Percentiles rank a stretch among this genome's conserved stretches.
phyloP scores from a whole-genome alignment of 2,888 invertebrate genomes.

The Agelastica alni region DNA sequence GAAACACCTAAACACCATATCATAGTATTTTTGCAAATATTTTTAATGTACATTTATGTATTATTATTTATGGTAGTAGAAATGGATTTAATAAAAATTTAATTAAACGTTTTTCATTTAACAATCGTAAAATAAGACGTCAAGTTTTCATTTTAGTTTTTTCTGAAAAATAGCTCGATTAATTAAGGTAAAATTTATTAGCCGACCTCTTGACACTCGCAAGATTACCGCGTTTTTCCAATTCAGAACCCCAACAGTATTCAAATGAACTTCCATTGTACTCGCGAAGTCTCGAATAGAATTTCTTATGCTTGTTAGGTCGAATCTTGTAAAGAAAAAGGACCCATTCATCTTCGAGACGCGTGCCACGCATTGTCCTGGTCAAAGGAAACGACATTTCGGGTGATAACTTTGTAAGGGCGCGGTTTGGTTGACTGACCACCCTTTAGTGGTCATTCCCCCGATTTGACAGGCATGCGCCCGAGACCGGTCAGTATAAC shows the following conservation, averaged over 20 bases:
- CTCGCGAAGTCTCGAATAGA: slow-evolving; percentile 29
- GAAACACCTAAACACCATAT: no score
- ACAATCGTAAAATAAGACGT: no score
- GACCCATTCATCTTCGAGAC: slow-evolving; percentile 38
- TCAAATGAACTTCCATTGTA: slow-evolving; percentile 35
- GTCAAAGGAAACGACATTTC: slow-evolving; percentile 33
- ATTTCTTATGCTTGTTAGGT: slow-evolving; percentile 38
- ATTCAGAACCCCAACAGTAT: slow-evolving; percentile 23
- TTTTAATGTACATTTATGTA: no score
- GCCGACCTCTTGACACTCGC: slow-evolving; percentile 29
- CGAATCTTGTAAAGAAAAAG: slow-evolving; percentile 30
- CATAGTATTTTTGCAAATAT: no score
- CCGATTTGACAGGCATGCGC: slow-evolving; percentile 37
- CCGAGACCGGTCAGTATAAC: slow-evolving; percentile 35
- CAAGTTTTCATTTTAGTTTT: no score
- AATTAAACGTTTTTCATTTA: no score
- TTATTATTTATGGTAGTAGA: no score
- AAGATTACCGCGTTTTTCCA: slow-evolving; percentile 22
- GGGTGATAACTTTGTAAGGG: slow-evolving; percentile 41
- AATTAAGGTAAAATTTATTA: slow-evolving; percentile 17
- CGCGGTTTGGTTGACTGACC: slow-evolving; percentile 52
- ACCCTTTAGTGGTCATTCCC: slow-evolving; percentile 43
- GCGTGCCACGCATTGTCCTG: slow-evolving; percentile 41
- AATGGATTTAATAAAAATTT: no score
- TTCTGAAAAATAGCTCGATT: no score